Base-by-base conservation (phyloP, 2,113 vertebrate genomes). In the Danionella cerebrum region DNA sequence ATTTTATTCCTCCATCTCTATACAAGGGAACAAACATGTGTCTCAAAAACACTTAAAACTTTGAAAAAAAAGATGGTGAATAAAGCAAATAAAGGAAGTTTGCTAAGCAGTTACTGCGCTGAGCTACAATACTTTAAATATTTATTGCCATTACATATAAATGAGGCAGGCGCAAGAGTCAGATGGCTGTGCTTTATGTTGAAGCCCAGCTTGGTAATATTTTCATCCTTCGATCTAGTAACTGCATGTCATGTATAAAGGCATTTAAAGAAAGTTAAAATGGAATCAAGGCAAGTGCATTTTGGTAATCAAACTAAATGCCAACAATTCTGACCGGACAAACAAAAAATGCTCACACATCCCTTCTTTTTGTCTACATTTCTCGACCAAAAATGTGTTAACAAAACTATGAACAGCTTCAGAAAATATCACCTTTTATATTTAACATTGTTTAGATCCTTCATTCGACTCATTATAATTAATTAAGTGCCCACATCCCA, bases 71-170 rank as follows among this genome's bases (percentile, higher is more conserved):
- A 68, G 75, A 52, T 70, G 14, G 63, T n/a, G n/a, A n/a, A n/a
- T n/a, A 65, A 60, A 71, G 66, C 7, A 64, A 44, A 67, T 22
- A 68, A 36, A 58, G 52, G 52, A 44, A 55, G 65, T 68, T 70
- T 78, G 72, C 71, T 81, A 69, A 63, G 78, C 74, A 77, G 78
- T 77, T 65, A 74, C 77, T 54, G 42, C 8, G n/a, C 79, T 41
- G 19, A 74, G 48, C 45, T 66, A 39, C 65, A 25, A 62, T 36
- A 41, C 44, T 24, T 71, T 45, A 65, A 58, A 53, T 65, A 27
- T 65, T 81, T 84, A 85, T 80, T 85, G 81, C 85, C 81, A 66
- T 59, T 78, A 78, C 51, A 77, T 63, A 68, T 68, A 39, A 27
- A 57, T 51, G 9, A 63, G 27, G 44, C 64, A 31, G 50, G 53